Conservation (phyloP, 2,797 vertebrate species). For the Darevskia mixta region DNA sequence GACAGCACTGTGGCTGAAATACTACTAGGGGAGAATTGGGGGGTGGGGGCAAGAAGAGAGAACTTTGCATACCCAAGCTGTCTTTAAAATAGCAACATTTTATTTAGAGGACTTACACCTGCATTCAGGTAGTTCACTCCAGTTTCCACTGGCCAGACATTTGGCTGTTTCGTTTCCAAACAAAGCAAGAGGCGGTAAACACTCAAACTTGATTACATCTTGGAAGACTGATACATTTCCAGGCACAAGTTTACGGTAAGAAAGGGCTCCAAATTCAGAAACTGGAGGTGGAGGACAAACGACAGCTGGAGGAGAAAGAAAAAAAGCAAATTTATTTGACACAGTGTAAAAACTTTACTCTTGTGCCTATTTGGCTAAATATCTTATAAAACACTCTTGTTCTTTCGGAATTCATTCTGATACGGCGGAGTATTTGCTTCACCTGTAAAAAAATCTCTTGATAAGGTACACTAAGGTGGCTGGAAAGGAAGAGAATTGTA, state of each 20-base stretch:
- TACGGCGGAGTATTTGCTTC: fast-evolving
- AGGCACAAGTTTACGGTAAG: constrained; percentile 56
- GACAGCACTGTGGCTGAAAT: not conserved
- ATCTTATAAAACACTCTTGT: not conserved
- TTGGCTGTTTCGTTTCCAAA: constrained; percentile 84
- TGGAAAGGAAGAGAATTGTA: not conserved
- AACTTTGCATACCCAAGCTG: not conserved
- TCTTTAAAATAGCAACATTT: not conserved
- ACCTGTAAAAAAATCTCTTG: not conserved
- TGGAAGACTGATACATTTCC: constrained; percentile 72
- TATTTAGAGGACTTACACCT: constrained; percentile 74
- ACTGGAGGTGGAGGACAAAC: constrained; percentile 82
- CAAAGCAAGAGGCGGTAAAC: constrained; percentile 80
- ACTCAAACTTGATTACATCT: constrained; percentile 81
- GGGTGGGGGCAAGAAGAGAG: not conserved
- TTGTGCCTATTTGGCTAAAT: not conserved
- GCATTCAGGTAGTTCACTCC: constrained; percentile 85
- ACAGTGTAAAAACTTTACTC: not conserved
- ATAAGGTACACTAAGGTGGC: not conserved
- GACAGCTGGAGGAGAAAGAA: constrained; percentile 78
- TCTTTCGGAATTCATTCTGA: not conserved
- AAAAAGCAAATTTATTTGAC: constrained; percentile 25
- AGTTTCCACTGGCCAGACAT: constrained; percentile 83
- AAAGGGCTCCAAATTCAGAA: constrained; percentile 80
- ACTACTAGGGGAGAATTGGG: not conserved